Base-by-base conservation (phyloP, 2,113 vertebrate species). In the Erinaceus europaeus region DNA sequence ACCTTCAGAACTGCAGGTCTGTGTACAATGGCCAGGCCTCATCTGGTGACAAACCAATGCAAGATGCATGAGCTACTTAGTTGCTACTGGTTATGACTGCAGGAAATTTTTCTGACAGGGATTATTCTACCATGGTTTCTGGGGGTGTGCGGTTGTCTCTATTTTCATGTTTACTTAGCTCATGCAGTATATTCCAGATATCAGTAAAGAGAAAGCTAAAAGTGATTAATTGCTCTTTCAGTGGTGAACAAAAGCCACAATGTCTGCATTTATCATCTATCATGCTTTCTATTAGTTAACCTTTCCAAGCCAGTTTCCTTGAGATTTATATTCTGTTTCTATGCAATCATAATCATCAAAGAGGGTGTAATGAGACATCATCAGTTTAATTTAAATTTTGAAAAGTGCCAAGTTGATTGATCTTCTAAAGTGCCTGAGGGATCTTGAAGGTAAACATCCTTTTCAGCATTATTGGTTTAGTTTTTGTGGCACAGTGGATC, bases 381-480 rank as follows among this genome's bases (percentile, higher is more conserved):
- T 77, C 1, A 40, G 90, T 95, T 90, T 72, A 44, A 40, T 91
- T 95, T 91, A 87, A 88, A 93, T 90, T 91, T 94, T 95, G 88
- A 85, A 61, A 73, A 14, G 12, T 87, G 76, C 34, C 91, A 95
- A 76, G 46, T 80, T 89, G 91, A 74, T 89, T 86, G 87, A 92
- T 86, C 65, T 93, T 94, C 89, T 87, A 72, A 93, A 82, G 40
- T 34, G 15, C 68, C 21, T 40, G 1, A 23, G 90, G 27, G 86
- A 82, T 87, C 73, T 67, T 59, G 44, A 69, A 6, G 0, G 72
- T 44, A 86, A 89, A 91, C 86, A 88, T 57, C 29, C 44, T 73
- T 53, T 67, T 40, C 36, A 83, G 67, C 42, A 62, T 84, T 78
- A 29, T 67, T 67, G 75, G 88, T 91, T 84, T 91, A 71, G 78